A percentile compares a stretch with the other conserved stretches of the same genome.
These are phyloP conservation scores for Todiramphus chloris DNA, from an alignment of 2,113 vertebrate genomes.

Conservation along the genomic window DNA sequence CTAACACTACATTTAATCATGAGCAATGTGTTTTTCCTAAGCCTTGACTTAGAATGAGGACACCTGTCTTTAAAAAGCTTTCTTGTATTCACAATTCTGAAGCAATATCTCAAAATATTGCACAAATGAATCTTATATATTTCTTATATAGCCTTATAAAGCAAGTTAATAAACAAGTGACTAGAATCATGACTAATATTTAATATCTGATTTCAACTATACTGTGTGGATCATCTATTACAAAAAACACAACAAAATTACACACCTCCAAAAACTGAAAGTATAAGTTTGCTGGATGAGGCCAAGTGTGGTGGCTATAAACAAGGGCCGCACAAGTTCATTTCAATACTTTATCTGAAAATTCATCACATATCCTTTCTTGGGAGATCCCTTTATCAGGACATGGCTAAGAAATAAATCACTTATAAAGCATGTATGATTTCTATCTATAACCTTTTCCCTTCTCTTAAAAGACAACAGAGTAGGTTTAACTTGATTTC, in stretches of 20 bases:
- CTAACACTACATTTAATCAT: neutral
- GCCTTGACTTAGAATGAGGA: neutral
- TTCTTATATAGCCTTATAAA: neutral
- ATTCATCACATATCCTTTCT: neutral
- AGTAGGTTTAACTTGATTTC: neutral
- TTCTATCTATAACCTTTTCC: neutral
- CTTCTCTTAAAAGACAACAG: neutral
- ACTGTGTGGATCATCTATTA: neutral
- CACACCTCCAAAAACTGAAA: fast-evolving
- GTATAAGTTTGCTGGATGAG: neutral
- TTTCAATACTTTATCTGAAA: neutral
- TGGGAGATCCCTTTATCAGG: neutral
- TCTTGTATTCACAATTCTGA: neutral
- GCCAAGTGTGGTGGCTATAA: neutral
- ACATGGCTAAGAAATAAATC: neutral
- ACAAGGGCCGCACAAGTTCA: neutral
- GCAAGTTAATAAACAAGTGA: neutral
- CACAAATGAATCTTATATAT: neutral
- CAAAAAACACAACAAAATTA: neutral
- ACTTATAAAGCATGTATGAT: neutral
- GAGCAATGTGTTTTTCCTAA: neutral
- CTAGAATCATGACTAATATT: neutral
- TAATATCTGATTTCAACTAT: neutral
- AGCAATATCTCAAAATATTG: neutral
- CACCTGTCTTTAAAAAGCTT: neutral